These are phyloP conservation scores for Drosophila buzzatii DNA, from an alignment of 2,888 invertebrate genomes.

Conservation along the genomic window DNA sequence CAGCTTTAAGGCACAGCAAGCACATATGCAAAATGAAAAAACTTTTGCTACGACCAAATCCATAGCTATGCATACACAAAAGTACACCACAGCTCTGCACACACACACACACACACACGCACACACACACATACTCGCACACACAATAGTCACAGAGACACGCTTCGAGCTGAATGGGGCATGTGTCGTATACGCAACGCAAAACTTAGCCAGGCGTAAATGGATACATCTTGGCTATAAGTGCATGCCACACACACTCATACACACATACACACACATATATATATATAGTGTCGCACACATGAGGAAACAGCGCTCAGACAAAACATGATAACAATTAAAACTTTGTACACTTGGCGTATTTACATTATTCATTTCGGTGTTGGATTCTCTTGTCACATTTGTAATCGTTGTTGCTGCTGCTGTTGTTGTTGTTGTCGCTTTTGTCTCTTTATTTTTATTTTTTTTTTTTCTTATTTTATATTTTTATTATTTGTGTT, in stretches of 20 bases:
- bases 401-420: slow-evolving; percentile 52
- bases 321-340: slow-evolving; percentile 81
- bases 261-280: neutral
- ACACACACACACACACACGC: slow-evolving; percentile 21
- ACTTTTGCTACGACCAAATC: slow-evolving; percentile 51
- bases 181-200: slow-evolving; percentile 80
- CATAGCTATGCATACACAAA: slow-evolving; percentile 42
- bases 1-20: slow-evolving; percentile 63
- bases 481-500: slow-evolving; percentile 14
- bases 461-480: slow-evolving; percentile 20
- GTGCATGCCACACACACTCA: slow-evolving; percentile 52
- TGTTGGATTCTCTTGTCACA: slow-evolving; percentile 79
- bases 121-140: slow-evolving; percentile 3
- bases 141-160: slow-evolving; percentile 43
- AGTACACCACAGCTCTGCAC: slow-evolving; percentile 23
- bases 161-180: slow-evolving; percentile 62
- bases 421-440: neutral
- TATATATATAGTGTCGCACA: neutral
- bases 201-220: slow-evolving; percentile 79
- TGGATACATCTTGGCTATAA: slow-evolving; percentile 78
- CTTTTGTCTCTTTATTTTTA: slow-evolving; percentile 5
- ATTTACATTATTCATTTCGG: slow-evolving; percentile 79
- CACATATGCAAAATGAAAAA: slow-evolving; percentile 70
- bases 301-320: slow-evolving; percentile 37
- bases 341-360: slow-evolving; percentile 81